Percentiles rank a stretch among this genome's conserved stretches.
Evolutionary conservation across 2,113 vertebrate genomes (phyloP).

Genomic region (Microcebus tavaratra): DNA sequence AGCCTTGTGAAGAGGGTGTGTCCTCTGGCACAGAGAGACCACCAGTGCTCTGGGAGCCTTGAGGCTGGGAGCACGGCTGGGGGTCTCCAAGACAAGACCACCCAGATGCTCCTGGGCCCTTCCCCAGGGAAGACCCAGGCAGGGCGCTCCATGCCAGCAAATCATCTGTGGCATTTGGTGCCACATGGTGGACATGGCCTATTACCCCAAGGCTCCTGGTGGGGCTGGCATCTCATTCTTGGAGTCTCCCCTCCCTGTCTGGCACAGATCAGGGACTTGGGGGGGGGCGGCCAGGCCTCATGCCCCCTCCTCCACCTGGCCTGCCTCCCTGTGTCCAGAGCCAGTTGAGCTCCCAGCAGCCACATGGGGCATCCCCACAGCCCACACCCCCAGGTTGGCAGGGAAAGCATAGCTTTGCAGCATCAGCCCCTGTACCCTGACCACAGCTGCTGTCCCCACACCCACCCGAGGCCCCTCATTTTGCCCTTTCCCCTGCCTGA

Average conservation of each 20-base stretch:
- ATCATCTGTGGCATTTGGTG: not conserved
- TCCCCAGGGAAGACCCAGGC: not conserved
- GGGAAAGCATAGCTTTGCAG: not conserved
- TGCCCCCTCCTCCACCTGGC: too few species aligned
- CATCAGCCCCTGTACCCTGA: not conserved
- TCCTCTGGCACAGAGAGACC: not conserved
- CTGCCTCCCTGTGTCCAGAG: not conserved
- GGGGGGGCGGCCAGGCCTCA: not conserved
- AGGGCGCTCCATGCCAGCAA: not conserved
- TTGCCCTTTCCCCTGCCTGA: not conserved
- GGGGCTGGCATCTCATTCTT: not conserved
- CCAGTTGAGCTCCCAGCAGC: too few species aligned
- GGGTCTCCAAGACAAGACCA: not conserved
- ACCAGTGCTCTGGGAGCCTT: not conserved
- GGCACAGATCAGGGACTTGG: not conserved
- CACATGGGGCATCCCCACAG: not conserved
- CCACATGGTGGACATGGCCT: too few species aligned
- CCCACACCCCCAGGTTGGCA: too few species aligned
- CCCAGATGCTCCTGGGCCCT: not conserved
- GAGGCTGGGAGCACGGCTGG: not conserved
- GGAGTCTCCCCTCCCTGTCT: not conserved
- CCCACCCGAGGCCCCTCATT: too few species aligned
- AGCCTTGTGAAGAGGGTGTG: not conserved
- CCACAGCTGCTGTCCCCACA: not conserved
- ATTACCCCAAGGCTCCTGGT: not conserved